Conservation (phyloP, 2,797 vertebrate species). For the Coendou prehensilis region DNA sequence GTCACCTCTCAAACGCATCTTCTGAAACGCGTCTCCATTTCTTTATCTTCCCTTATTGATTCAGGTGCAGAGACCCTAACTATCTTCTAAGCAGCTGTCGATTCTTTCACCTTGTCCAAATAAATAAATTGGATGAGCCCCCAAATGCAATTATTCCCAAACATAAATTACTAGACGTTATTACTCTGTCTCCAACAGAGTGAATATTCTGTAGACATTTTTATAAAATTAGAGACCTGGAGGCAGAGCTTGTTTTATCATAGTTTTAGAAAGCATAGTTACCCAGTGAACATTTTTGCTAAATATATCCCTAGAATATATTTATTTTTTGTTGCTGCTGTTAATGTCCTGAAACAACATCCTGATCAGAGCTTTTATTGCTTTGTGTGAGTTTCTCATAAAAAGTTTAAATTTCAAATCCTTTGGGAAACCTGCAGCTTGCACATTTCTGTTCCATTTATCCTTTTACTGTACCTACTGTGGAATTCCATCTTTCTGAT, state of each 20-base stretch:
- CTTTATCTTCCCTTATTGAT: slow-evolving; percentile 64
- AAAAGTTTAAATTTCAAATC: slow-evolving; percentile 10
- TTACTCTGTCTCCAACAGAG: background rate
- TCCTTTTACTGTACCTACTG: background rate
- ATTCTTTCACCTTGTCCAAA: slow-evolving; percentile 30
- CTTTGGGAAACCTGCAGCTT: background rate
- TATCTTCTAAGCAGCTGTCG: slow-evolving; percentile 9
- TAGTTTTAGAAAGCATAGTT: background rate
- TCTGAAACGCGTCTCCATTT: background rate
- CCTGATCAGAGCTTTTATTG: background rate
- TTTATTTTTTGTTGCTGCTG: slow-evolving; percentile 12
- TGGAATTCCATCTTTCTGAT: slow-evolving; percentile 46
- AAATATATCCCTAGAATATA: background rate
- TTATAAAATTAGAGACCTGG: background rate
- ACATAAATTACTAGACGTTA: background rate
- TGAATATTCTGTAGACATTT: background rate
- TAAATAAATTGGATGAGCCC: slow-evolving; percentile 41
- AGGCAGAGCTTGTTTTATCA: background rate
- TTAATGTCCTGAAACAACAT: background rate
- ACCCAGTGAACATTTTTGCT: background rate
- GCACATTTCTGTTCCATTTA: slow-evolving; percentile 8
- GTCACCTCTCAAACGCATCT: background rate
- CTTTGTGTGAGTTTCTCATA: background rate
- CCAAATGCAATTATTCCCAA: slow-evolving; percentile 11
- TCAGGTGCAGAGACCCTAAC: background rate